Base-by-base conservation (phyloP, 2,113 vertebrate species). In the Zosterops japonicus region DNA sequence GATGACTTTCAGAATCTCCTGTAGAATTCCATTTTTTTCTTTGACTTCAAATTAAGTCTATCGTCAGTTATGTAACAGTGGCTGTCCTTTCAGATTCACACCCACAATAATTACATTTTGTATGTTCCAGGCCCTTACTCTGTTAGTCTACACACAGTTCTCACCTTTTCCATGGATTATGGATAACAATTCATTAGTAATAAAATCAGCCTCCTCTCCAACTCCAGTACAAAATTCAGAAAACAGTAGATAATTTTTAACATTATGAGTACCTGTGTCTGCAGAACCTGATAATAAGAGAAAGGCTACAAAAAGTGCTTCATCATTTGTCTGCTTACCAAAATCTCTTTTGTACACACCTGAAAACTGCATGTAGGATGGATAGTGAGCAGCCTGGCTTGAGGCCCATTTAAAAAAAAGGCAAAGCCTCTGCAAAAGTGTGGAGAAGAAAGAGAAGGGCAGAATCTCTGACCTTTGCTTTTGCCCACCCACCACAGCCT, bases 401-500 rank as follows among this genome's bases (percentile, higher is more conserved):
- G 50, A 75, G 23, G 35, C 8, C 29, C 12, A 12, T 14, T 24
- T 13, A 7, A 31, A 47, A 49, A 31, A 21, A 56, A 65, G 15
- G 42, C 29, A 65, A 49, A 47, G 24, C 10, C 12, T 28, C 19
- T 13, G 50, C 42, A 19, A 10, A 57, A 65, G 10, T 23, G n/a
- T 8, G 42, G 29, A 49, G 29, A 39, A 49, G 69, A 41, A 47
- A 74, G 29, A 41, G 28, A 64, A 56, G n/a, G 41, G 13, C 35
- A 49, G 35, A 67, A 57, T 16, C 16, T 57, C 29, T 56, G 52
- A 56, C 19, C 12, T 28, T 41, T 1, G 2, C 19, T 15, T 56
- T 47, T 4, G 19, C 17, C 18, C 28, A 8, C 7, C n/a, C 18
- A 64, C 23, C 41, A 47, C 20, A 0, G 0, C 28, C 49, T 8